Conservation (phyloP, 2,888 invertebrate genomes). For the Melinaea menophilus region DNA sequence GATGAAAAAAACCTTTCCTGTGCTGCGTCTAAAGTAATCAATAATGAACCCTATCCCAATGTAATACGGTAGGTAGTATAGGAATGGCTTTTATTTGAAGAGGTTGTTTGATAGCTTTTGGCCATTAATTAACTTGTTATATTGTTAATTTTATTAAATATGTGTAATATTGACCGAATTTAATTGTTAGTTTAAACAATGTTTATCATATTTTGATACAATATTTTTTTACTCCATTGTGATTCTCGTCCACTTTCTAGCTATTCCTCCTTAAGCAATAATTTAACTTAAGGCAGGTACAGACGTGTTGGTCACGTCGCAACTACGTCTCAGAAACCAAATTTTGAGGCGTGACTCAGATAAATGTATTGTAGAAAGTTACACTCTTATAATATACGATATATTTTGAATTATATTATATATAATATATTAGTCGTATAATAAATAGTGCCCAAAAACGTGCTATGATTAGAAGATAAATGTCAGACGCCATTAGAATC, state of each 20-base stretch:
- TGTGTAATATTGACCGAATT: conserved; percentile 39
- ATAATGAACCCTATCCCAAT: conserved; percentile 26
- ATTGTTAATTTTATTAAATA: conserved; percentile 41
- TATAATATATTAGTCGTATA: neutral
- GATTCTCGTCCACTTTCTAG: conserved; percentile 3
- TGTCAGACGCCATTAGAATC: too few relatives aligned
- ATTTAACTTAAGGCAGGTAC: conserved; percentile 14
- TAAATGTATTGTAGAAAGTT: conserved; percentile 51
- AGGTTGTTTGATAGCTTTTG: conserved; percentile 69
- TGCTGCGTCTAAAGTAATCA: conserved; percentile 11
- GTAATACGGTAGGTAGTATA: conserved; percentile 19
- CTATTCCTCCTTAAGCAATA: conserved; percentile 9
- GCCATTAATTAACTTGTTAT: conserved; percentile 65
- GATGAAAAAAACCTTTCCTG: conserved; percentile 50
- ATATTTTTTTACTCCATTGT: neutral
- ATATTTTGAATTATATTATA: neutral
- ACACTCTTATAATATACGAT: neutral
- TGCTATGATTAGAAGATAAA: too few relatives aligned
- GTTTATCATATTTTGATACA: too few relatives aligned
- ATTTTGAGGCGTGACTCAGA: conserved; percentile 42
- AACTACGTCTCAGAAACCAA: conserved; percentile 49
- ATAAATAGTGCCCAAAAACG: too few relatives aligned
- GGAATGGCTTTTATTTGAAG: conserved; percentile 45
- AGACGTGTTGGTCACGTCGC: conserved; percentile 44
- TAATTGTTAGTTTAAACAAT: too few relatives aligned